Percentiles rank a stretch among this genome's conserved stretches.
Evolutionary conservation across 2,797 vertebrate species (phyloP).

Genomic region (Pteronotus mesoamericanus): DNA sequence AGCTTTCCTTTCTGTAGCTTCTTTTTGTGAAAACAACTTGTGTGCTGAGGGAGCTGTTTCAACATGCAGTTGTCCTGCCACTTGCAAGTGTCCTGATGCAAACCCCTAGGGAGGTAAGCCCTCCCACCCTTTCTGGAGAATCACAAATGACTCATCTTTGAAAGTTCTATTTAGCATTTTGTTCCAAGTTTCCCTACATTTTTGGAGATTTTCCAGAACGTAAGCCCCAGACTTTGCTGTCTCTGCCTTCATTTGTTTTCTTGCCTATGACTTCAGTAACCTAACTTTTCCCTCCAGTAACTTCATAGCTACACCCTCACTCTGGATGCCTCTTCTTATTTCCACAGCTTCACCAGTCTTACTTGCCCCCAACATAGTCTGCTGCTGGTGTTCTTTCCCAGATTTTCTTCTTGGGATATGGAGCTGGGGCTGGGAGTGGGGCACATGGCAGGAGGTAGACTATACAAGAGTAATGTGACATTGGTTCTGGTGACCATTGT

Average conservation of each 20-base stretch:
- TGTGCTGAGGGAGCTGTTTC: neutral
- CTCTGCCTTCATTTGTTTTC: neutral
- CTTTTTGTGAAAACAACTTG: neutral
- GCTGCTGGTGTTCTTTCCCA: neutral
- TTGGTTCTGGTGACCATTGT: neutral
- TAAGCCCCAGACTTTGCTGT: neutral
- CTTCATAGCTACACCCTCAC: neutral
- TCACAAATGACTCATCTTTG: neutral
- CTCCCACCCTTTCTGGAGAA: neutral
- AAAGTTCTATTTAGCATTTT: neutral
- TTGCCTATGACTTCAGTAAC: neutral
- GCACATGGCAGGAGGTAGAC: neutral
- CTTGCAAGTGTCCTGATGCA: neutral
- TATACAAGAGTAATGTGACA: neutral
- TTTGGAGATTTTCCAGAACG: neutral
- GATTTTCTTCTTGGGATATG: neutral
- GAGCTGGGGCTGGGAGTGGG: neutral
- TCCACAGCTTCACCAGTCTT: neutral
- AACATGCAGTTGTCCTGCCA: accelerated
- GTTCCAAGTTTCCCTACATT: neutral
- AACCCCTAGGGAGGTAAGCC: neutral
- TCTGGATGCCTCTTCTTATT: neutral
- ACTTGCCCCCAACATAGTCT: neutral
- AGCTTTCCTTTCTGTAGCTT: neutral
- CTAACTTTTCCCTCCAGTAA: neutral